Conservation (phyloP, 2,888 invertebrate species). For the Neocrepidodera transversa region DNA sequence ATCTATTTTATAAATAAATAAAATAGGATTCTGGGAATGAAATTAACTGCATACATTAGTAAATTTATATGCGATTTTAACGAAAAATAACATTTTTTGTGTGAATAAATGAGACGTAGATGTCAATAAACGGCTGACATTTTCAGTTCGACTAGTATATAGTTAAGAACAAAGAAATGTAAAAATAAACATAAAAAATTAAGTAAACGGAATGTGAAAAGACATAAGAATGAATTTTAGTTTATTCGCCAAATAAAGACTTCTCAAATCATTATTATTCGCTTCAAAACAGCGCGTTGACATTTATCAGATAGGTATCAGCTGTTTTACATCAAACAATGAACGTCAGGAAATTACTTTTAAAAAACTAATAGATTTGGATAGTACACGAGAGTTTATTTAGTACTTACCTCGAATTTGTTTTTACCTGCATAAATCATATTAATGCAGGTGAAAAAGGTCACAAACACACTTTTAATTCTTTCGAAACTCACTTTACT, state of each 20-base stretch:
- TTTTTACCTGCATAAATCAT: constrained; percentile 72
- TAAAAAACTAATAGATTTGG: constrained; percentile 7
- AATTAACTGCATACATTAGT: neutral
- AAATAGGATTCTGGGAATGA: neutral
- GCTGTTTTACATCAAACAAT: constrained; percentile 67
- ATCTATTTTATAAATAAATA: neutral
- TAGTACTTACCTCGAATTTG: constrained; percentile 68
- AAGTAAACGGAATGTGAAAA: constrained; percentile 11
- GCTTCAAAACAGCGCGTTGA: constrained; percentile 43
- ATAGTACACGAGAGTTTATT: constrained; percentile 7
- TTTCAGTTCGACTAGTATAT: constrained; percentile 51
- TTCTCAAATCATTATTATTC: constrained; percentile 30
- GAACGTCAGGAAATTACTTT: constrained; percentile 38
- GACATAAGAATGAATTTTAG: neutral
- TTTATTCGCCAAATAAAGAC: constrained; percentile 16
- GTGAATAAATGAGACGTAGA: constrained; percentile 48
- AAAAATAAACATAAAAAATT: constrained; percentile 23
- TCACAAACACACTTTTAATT: constrained; percentile 17
- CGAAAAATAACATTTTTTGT: constrained; percentile 12
- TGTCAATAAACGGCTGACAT: constrained; percentile 54
- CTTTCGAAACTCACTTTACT: constrained; percentile 37
- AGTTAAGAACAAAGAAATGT: constrained; percentile 41
- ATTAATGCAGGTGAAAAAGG: constrained; percentile 52
- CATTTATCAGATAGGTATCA: constrained; percentile 59
- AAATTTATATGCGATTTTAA: neutral